Evolutionary conservation across 2,113 vertebrate genomes (phyloP).

Genomic region (Perca schrenkii): DNA sequence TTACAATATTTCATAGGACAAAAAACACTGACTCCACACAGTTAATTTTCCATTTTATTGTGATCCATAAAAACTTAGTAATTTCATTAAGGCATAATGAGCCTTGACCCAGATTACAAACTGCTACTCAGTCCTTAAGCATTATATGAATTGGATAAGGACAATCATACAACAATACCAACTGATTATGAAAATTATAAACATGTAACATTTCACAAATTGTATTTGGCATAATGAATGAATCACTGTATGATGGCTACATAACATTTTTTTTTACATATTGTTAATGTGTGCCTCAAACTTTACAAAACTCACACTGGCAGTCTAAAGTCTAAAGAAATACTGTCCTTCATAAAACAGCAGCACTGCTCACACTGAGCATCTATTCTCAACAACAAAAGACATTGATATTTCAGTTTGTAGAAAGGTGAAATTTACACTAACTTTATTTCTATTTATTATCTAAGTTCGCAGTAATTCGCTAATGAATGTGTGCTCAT

Average conservation of each 20-base stretch:
- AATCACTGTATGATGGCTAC: conserved; percentile 41
- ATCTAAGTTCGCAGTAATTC: conserved; percentile 41
- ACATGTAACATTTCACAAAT: conserved; percentile 47
- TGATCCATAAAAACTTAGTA: conserved; percentile 36
- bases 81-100: conserved; percentile 36
- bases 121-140: conserved; percentile 33
- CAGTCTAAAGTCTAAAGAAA: conserved; percentile 47
- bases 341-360: conserved; percentile 58
- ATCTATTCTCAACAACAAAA: conserved; percentile 21
- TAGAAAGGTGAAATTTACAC: conserved; percentile 21
- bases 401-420: not conserved
- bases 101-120: conserved; percentile 42
- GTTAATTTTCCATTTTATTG: conserved; percentile 64
- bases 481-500: conserved; percentile 9
- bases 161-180: conserved; percentile 46
- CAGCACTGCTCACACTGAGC: conserved; percentile 57
- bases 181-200: conserved; percentile 64
- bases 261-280: conserved; percentile 38
- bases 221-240: conserved; percentile 56
- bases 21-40: conserved; percentile 32
- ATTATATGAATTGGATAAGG: conserved; percentile 25
- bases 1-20: not conserved
- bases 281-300: conserved; percentile 33
- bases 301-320: conserved; percentile 44
- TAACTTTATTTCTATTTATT: conserved; percentile 14